Base-by-base conservation (phyloP, 2,888 invertebrate species). In the Trachelus iudaicus region DNA sequence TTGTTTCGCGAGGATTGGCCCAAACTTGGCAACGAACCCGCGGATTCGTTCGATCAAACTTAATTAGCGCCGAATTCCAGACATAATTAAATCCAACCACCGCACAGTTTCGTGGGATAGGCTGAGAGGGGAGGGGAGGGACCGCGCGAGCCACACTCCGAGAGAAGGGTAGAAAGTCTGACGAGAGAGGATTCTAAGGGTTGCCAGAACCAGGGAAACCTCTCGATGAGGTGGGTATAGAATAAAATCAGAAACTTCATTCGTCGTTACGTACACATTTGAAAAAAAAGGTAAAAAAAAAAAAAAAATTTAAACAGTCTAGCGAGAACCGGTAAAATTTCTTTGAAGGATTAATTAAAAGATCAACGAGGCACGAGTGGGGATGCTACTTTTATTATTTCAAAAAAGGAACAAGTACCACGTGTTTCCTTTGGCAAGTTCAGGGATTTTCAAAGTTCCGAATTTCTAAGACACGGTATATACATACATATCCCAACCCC, bases 41-140 rank as follows among this genome's bases (percentile, higher is more conserved):
- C 86, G 86, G 85, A 89, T 89, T 89, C 89, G 89, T 89, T 90
- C 89, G 89, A 90, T 90, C 89, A 87, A 89, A 88, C 87, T 89
- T 88, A 90, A 90, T 90, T 90, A 89, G 87, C 88, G 85, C 86
- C 86, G 85, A 87, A 90, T 90, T 89, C 89, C 89, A 88, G 88
- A 87, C 87, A 89, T 90, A 89, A 90, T 89, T 89, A 88, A 89
- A 90, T 89, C 86, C 87, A 81, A 88, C 86, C 89, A 76, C 81
- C 31, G 71, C 31, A 15, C 31, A 30, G 71, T 71, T 71, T 71
- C 71, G 71, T 71, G 71, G 71, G 71, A 31, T 71, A 71, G 71
- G 31, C 13, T 71, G 33, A 15, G 71, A 33, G 71, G 71, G 71
- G 31, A 3, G 69, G 69, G 69, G 31, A 12, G 71, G 33, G 31